These are phyloP conservation scores for Rhogogaster chlorosoma DNA, from an alignment of 2,888 invertebrate genomes.

Conservation along the genomic window DNA sequence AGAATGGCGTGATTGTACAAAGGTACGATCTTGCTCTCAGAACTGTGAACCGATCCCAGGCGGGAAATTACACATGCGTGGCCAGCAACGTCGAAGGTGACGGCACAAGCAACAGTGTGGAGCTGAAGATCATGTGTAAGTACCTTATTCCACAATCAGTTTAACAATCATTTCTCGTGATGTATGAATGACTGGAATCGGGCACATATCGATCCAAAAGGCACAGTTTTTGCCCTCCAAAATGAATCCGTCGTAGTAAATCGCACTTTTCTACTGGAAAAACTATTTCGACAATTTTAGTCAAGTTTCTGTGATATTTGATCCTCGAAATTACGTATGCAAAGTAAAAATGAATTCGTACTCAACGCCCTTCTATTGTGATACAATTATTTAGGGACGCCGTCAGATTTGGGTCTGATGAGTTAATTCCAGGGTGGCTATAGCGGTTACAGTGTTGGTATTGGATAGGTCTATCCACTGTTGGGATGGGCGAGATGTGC, in stretches of 20 bases:
- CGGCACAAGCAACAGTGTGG: conserved; percentile 89
- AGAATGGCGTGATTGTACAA: conserved; percentile 92
- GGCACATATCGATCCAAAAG: too few species aligned
- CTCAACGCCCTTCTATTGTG: neutral
- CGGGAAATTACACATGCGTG: conserved; percentile 93
- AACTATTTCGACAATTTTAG: neutral
- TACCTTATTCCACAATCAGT: conserved; percentile 67
- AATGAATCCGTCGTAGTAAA: neutral
- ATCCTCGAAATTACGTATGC: neutral
- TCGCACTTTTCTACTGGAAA: too few species aligned
- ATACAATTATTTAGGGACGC: neutral
- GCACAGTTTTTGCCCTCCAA: too few species aligned
- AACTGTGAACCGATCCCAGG: conserved; percentile 88
- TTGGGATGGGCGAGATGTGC: neutral
- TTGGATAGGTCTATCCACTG: neutral
- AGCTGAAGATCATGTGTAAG: conserved; percentile 95
- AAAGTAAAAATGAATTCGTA: neutral
- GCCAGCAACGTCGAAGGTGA: conserved; percentile 96
- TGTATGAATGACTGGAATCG: neutral
- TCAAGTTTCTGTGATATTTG: neutral
- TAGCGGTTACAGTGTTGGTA: conserved; percentile 8
- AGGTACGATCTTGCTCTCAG: conserved; percentile 91
- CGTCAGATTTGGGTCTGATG: neutral
- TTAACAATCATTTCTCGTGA: neutral
- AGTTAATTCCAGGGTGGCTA: conserved; percentile 24